A percentile compares a stretch with the other conserved stretches of the same genome.
Conservation (phyloP, 37 sponge, comb jelly and placozoan genomes). For the Theonella swinhoei region DNA sequence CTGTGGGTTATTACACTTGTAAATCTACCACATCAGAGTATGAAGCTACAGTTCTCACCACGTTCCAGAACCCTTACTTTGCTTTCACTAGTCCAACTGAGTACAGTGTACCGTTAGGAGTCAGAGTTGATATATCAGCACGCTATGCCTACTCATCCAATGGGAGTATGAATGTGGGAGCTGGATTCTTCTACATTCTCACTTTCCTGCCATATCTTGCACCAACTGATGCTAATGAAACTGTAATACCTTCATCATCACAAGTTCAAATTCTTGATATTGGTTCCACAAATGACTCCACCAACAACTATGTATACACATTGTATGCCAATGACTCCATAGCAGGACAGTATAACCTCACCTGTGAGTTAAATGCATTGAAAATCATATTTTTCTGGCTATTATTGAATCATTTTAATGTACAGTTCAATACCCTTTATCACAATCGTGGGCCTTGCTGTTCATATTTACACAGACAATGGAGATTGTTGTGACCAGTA, state of each 20-base stretch:
- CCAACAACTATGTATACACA: slow-evolving; percentile 1
- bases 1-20: slow-evolving; percentile 17
- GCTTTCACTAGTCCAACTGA: not conserved
- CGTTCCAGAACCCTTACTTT: slow-evolving; percentile 4
- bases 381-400: too few species aligned
- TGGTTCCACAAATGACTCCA: not conserved
- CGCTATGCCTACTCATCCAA: slow-evolving; percentile 16
- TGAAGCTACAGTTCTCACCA: not conserved
- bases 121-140: not conserved
- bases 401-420: too few species aligned
- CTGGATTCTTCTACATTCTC: not conserved
- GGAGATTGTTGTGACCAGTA: slow-evolving; percentile 5
- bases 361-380: too few species aligned
- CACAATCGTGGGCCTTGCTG: not conserved
- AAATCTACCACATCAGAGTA: not conserved
- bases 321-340: not conserved
- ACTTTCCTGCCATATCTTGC: not conserved
- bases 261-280: not conserved
- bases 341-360: not conserved
- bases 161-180: not conserved
- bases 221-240: too few species aligned
- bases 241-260: not conserved
- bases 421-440: not conserved
- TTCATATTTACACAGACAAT: not conserved
- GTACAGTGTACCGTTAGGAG: not conserved